Conservation (phyloP, 2,113 vertebrate species). For the Mionectes macconnelli region DNA sequence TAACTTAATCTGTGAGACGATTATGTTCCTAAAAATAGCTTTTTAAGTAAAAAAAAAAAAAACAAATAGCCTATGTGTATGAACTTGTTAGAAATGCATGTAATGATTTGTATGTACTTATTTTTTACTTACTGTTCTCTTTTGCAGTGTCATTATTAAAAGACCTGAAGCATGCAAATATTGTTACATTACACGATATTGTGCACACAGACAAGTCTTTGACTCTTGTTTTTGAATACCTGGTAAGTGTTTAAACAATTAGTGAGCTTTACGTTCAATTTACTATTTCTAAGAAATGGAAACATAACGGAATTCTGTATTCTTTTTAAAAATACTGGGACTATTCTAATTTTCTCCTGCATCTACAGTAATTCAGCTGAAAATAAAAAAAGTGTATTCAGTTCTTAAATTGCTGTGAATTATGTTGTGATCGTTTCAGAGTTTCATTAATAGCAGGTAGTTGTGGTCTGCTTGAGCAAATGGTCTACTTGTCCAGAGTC, state of each 20-base stretch:
- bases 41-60: background rate
- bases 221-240: constrained; percentile 96
- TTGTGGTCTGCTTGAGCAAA: background rate
- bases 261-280: background rate
- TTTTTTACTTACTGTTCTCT: constrained; percentile 38
- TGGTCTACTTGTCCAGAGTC: background rate
- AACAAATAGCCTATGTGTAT: background rate
- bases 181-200: constrained; percentile 97
- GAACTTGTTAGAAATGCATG: background rate
- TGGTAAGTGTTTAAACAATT: constrained; percentile 78
- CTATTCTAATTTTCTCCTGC: background rate
- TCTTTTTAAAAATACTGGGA: background rate
- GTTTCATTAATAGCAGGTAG: background rate
- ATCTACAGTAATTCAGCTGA: background rate
- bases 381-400: background rate
- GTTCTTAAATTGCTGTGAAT: background rate
- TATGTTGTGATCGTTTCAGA: background rate
- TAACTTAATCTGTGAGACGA: background rate
- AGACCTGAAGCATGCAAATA: constrained; percentile 99
- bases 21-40: background rate
- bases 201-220: constrained; percentile 99
- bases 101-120: background rate
- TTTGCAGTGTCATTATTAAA: constrained; percentile 92
- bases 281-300: background rate
- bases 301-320: background rate